These are phyloP conservation scores for Spialia ferax DNA, from an alignment of 2,888 invertebrate genomes.

Conservation along the genomic window DNA sequence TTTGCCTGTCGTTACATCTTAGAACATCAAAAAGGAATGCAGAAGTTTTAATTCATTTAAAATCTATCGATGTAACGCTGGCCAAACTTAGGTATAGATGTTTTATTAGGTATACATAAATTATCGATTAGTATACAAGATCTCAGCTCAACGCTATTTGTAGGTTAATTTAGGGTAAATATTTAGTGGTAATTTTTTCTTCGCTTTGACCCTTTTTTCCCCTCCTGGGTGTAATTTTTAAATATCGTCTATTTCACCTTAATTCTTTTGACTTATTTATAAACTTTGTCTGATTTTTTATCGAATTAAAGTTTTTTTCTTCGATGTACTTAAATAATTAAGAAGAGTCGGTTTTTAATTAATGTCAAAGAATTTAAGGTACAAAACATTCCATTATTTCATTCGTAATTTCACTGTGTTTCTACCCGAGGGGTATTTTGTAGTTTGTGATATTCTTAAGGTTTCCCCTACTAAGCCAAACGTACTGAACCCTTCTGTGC, in stretches of 20 bases:
- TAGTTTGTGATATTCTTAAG: slow-evolving; percentile 82
- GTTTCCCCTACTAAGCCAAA: slow-evolving; percentile 82
- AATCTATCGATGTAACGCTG: slow-evolving; percentile 10
- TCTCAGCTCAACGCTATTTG: slow-evolving; percentile 85
- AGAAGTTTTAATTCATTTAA: not conserved
- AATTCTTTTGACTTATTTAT: slow-evolving; percentile 25
- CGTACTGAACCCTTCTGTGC: slow-evolving; percentile 86
- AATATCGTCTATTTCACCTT: slow-evolving; percentile 18
- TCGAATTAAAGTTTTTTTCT: not conserved
- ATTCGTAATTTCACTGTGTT: slow-evolving; percentile 41
- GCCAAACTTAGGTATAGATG: slow-evolving; percentile 30
- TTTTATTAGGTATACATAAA: slow-evolving; percentile 56
- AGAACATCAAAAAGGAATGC: not conserved
- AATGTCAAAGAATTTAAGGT: slow-evolving; percentile 46
- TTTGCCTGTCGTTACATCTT: slow-evolving; percentile 13
- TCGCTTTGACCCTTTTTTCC: slow-evolving; percentile 71
- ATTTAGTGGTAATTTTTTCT: slow-evolving; percentile 69
- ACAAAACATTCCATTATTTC: slow-evolving; percentile 68
- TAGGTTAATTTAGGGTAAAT: slow-evolving; percentile 75
- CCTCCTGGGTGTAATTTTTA: slow-evolving; percentile 60
- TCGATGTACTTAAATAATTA: slow-evolving; percentile 25
- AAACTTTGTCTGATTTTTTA: not conserved
- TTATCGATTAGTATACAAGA: slow-evolving; percentile 77
- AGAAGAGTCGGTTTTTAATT: slow-evolving; percentile 1
- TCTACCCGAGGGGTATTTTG: slow-evolving; percentile 64